Base-by-base conservation (phyloP, 2,888 invertebrate species). In the Sylvicola fuscatus region DNA sequence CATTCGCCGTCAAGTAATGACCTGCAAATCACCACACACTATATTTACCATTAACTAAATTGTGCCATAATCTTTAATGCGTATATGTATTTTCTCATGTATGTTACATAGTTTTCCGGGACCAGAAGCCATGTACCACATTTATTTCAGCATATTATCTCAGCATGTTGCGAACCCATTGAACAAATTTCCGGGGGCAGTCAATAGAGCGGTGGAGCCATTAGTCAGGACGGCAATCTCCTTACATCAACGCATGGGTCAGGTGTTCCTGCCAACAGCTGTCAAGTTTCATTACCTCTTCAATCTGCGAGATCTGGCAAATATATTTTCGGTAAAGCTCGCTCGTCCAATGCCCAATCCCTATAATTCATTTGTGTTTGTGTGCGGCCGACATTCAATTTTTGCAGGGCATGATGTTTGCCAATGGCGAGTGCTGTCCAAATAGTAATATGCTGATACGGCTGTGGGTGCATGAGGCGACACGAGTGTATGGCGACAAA, bases 201-300 rank as follows among this genome's bases (percentile, higher is more conserved):
- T 86, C 1, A 60, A 63, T 39, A 72, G 72, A 42, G 60, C 72
- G 33, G 59, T 68, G 1, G 65, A 68, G 17, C 51, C 61, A 0
- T 46, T 92, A 10, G 73, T 90, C 0, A 58, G 64, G 11, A 70
- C 78, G 0, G 86, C 87, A 0, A 62, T 92, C 5, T 58, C 62
- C 2, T 61, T 92, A 15, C 93, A 93, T 53, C 62, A 63, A 31
- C 81, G 77, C 53, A 68, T 92, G 7, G 60, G 74, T 0, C 52
- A 70, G 2, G 69, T 68, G 1, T 93, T 93, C 60, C 62, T 93
- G 42, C 93, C 93, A 0, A 93, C 93, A 0, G 92, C 92, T 14
- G 66, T 86, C 44, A 93, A 90, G 60, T 93, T 93, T 54, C 93
- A 93, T 55, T 95, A 95, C 50, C 69, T 81, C 39, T 95, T 92